Conservation (phyloP, 2,888 invertebrate genomes). For the Eurois occulta region DNA sequence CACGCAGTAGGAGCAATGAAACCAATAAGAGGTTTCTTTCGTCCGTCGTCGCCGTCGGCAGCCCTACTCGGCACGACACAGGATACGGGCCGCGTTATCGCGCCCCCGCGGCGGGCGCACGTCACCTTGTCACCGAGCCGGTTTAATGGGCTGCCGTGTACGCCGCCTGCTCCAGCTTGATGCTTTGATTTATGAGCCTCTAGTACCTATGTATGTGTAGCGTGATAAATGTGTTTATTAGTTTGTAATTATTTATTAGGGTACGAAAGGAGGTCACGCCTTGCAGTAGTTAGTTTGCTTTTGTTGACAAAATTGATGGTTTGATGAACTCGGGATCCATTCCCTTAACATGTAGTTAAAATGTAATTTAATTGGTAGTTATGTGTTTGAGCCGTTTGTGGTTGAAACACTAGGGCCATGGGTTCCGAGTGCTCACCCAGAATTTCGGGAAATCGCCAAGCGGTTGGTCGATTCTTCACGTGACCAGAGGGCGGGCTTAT, state of each 20-base stretch:
- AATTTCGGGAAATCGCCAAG: too few species aligned
- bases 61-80: constrained; percentile 74
- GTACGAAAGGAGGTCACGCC: constrained; percentile 36
- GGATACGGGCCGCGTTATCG: constrained; percentile 86
- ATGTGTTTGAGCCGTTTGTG: too few species aligned
- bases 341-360: too few species aligned
- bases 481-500: too few species aligned
- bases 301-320: background rate
- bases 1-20: constrained; percentile 38
- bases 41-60: constrained; percentile 39
- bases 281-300: background rate
- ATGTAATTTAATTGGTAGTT: too few species aligned
- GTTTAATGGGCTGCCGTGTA: constrained; percentile 87
- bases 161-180: constrained; percentile 78
- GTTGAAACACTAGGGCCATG: too few species aligned
- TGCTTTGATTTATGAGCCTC: constrained; percentile 78
- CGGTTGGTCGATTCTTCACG: too few species aligned
- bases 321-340: background rate
- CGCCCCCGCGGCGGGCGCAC: constrained; percentile 83
- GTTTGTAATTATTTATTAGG: constrained; percentile 62
- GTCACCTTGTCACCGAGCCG: constrained; percentile 89
- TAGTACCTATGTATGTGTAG: constrained; percentile 61
- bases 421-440: too few species aligned
- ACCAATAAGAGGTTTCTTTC: constrained; percentile 51
- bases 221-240: constrained; percentile 68